A percentile compares a stretch with the other conserved stretches of the same genome.
Evolutionary conservation across 92 coral and sea anemone species (phyloP).

Genomic region (Desmophyllum pertusum): DNA sequence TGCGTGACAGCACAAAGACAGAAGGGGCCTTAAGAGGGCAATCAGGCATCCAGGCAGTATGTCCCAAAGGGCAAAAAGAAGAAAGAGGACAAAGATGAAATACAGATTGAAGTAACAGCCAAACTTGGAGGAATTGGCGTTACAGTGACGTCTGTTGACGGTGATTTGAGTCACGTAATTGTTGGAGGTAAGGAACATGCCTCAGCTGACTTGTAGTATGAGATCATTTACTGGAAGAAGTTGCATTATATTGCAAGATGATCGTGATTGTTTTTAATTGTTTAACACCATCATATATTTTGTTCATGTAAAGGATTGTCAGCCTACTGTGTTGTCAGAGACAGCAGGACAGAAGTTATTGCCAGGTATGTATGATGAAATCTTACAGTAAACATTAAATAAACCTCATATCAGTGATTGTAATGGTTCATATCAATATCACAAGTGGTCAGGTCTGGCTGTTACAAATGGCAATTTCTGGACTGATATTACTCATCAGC

Average conservation of each 20-base stretch:
- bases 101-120: conserved; percentile 80
- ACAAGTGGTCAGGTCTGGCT: not conserved
- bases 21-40: not conserved
- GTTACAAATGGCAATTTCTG: no score
- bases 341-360: conserved; percentile 74
- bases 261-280: not conserved
- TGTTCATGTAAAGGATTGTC: conserved; percentile 72
- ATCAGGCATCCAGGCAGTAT: not conserved
- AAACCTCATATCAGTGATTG: not conserved
- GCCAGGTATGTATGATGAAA: conserved; percentile 66
- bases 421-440: not conserved
- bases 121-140: conserved; percentile 84
- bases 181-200: conserved; percentile 72
- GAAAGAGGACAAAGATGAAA: conserved; percentile 52
- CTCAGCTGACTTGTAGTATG: not conserved
- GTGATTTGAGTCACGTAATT: conserved; percentile 77
- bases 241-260: not conserved
- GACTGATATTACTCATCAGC: no score
- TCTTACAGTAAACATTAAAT: not conserved
- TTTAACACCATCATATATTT: not conserved
- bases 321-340: conserved; percentile 75
- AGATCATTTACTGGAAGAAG: not conserved
- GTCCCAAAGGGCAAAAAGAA: conserved; percentile 43
- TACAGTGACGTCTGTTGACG: conserved; percentile 76
- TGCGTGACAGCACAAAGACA: not conserved